Evolutionary conservation across 1,140 invertebrate genomes (phyloP).

Genomic region (Protaetia brevitarsis): DNA sequence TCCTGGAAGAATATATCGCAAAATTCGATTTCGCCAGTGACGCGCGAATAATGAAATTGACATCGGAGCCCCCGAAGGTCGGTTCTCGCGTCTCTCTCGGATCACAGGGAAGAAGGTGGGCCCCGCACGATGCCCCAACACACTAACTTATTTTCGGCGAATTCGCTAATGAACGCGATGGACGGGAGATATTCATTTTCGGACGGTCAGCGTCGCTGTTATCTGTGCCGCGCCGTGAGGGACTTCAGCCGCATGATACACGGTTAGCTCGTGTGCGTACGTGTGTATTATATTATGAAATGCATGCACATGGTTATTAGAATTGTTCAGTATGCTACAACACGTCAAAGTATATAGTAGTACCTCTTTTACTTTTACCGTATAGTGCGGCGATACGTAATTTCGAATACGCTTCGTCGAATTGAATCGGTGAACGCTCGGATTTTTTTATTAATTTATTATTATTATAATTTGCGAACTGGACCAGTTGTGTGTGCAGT

Average conservation of each 20-base stretch:
- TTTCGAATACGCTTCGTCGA: not conserved
- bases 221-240: constrained; percentile 11
- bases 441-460: constrained; percentile 10
- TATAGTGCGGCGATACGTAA: not conserved
- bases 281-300: constrained; percentile 31
- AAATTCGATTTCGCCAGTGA: too few species aligned
- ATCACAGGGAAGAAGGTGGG: constrained; percentile 11
- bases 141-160: not conserved
- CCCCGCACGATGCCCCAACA: too few species aligned
- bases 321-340: constrained; percentile 35
- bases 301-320: constrained; percentile 33
- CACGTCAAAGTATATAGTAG: constrained; percentile 33
- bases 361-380: constrained; percentile 26
- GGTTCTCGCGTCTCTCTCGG: not conserved
- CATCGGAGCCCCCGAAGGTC: not conserved
- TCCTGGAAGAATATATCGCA: too few species aligned
- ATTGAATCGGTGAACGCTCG: not conserved
- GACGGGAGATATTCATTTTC: too few species aligned
- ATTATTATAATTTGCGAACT: constrained; percentile 5
- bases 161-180: not conserved
- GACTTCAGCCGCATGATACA: constrained; percentile 32
- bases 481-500: not conserved
- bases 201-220: not conserved
- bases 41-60: not conserved
- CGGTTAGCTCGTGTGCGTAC: too few species aligned